Evolutionary conservation across 2,888 invertebrate genomes (phyloP).

Genomic region (Poecilus cupreus): DNA sequence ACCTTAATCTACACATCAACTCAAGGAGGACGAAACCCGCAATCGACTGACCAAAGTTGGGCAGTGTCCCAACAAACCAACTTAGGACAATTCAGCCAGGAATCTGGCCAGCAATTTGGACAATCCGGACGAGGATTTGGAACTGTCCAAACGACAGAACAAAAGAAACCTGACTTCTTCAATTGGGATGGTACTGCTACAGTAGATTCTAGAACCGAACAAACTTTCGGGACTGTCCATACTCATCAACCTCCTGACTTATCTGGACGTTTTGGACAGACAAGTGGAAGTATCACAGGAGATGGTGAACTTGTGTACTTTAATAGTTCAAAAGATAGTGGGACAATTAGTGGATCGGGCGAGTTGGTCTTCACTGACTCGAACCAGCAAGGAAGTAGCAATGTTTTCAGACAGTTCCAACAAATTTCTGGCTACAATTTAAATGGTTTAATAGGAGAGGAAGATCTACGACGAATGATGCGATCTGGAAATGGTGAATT

Average conservation of each 20-base stretch:
- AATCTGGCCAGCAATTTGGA: constrained; percentile 4
- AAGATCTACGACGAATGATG: background rate
- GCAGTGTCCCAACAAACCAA: background rate
- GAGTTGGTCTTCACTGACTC: constrained; percentile 65
- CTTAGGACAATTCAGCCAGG: background rate
- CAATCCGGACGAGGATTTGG: background rate
- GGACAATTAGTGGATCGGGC: constrained; percentile 65
- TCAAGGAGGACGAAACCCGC: background rate
- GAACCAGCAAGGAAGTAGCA: no score
- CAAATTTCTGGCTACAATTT: constrained; percentile 68
- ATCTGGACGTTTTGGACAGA: background rate
- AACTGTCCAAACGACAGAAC: background rate
- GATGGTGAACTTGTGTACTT: background rate
- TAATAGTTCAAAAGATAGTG: background rate
- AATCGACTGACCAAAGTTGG: background rate
- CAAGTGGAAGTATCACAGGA: constrained; percentile 13
- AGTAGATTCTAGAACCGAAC: background rate
- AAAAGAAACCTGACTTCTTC: constrained; percentile 3
- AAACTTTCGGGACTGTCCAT: background rate
- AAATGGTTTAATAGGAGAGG: constrained; percentile 73
- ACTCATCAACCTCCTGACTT: constrained; percentile 3
- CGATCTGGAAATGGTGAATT: constrained; percentile 7
- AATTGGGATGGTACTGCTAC: background rate
- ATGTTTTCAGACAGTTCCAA: no score
- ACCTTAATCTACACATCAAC: no score